Evolutionary conservation across 35 echinoderm and acorn worm species (phyloP), one percentile per base, ranked within the genome.

Genomic region (Chiridota heheva): DNA sequence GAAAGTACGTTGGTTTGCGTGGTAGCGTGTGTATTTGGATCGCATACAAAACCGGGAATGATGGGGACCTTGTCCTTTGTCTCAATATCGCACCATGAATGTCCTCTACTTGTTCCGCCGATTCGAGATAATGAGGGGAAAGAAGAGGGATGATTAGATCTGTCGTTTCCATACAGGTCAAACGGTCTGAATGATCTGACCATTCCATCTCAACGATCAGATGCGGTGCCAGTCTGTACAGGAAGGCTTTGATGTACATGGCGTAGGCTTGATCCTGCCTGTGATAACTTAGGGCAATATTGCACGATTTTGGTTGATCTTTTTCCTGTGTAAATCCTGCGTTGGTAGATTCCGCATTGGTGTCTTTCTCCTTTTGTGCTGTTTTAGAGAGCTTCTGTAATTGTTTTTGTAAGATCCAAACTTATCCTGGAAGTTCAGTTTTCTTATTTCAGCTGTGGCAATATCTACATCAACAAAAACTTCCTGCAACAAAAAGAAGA

Each of bases 61-160:
- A 39, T 5, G 63, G 72, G 20, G 66, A 42, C 2, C 58, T 56
- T 37, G 67, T 82, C n/a, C 95, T 79, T 76, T 98, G 95, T 8
- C 95, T 65, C 49, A 78, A 88, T 10, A 98, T 32, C 13, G 89
- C 85, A 5, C 87, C 92, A 76, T 98, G 84, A 35, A 98, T 88
- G 42, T 98, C 95, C 71, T 98, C 95, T 31, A 89, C 81, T 34
- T 87, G 86, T 42, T 91, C 80, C 2, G 81, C 78, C 6, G 89
- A 92, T 30, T 98, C 95, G 12, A 89, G 26, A 59, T 98, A 98
- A 59, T 64, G 72, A 2, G 89, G 89, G 0, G 95, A 92, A 20
- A 97, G 53, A 33, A 97, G 79, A 5, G 77, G 35, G 5, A 97
- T 73, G 15, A 97, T 70, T 49, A 76, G 73, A n/a, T 71, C 64